Evolutionary conservation across 2,888 invertebrate genomes (phyloP), one percentile per base, ranked within the genome.

Genomic region (Lycaena phlaeas): DNA sequence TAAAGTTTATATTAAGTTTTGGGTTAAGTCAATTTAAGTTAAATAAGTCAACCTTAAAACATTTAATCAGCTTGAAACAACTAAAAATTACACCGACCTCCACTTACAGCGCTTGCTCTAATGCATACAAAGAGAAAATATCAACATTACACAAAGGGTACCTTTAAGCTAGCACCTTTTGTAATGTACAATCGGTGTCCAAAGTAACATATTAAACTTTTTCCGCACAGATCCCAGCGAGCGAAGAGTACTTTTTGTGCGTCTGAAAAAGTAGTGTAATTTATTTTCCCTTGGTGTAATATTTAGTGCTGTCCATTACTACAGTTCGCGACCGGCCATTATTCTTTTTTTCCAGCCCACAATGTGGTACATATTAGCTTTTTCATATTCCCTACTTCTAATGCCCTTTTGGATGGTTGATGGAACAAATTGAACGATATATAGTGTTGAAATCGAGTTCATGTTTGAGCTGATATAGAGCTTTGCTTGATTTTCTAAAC

Each of bases 271-370:
- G 73, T 66, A 69, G 59, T 56, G 77, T 79, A 79, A 82, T 82
- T 82, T 81, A 81, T 82, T 78, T 79, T 75, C 78, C 75, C 77
- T 75, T 62, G 70, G 72, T 78, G 75, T 77, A 79, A 82, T 82
- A 82, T 82, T 82, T 82, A 81, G 81, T 79, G 81, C 76, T 81
- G 82, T 79, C 82, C 82, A 81, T 82, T 82, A 82, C 81, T 71
- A 71, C 68, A 79, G 81, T 79, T 78, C 79, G 79, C 82, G 82
- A 78, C 81, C 81, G 75, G 70, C 72, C 78, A 79, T 82, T 78
- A 78, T 77, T 82, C 81, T 81, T 77, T 79, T 79, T 77, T 76
- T 71, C 64, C 63, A 64, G 56, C 54, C 60, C 64, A 59, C 62
- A 50, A 64, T 70, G 72, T 61, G 66, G 64, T 61, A 58, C 64